Evolutionary conservation across 2,797 vertebrate genomes (phyloP), one percentile per base, ranked within the genome.

Genomic region (Neoniphon sammara): DNA sequence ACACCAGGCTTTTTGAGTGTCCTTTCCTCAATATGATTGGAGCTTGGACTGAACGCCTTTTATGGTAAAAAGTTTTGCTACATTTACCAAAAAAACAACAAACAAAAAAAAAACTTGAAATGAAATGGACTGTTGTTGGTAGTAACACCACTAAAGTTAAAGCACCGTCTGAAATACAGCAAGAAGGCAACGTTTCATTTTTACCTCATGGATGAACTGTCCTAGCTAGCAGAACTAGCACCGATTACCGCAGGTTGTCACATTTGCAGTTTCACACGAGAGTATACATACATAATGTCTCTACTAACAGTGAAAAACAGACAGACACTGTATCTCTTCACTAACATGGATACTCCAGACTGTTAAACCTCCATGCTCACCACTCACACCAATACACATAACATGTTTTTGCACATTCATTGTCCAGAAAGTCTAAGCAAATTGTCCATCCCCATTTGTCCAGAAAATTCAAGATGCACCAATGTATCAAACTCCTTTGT

Each of bases 111-210:
- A 65, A 73, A 18, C 65, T 55, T 69, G 77, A 81, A 62, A 78
- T 64, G 69, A 85, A 81, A 74, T 73, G 58, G 66, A 86, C 71
- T 34, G 53, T 70, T 67, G 60, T 49, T 72, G 69, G 70, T 80
- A 62, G 23, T 61, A 49, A 69, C 58, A 66, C 61, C 8, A 64
- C 80, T 89, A 87, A 89, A 85, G 83, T 91, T 87, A 80, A 87
- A 93, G 91, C 91, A 92, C 90, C 81, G 1, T 81, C 78, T 70
- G 78, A 88, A 91, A 85, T 84, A 85, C 81, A 82, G 71, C 73
- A 83, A 89, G 68, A 94, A 93, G 90, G 92, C 91, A 92, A 87
- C 79, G 0, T 88, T 75, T 69, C 23, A 31, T 55, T 83, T 70
- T 47, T 47, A 78, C 64, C 77, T 72, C 66, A 77, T 34, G 27